A percentile compares a stretch with the other conserved stretches of the same genome.
Evolutionary conservation across 2,797 vertebrate species (phyloP).

Genomic region (Pristis pectinata): DNA sequence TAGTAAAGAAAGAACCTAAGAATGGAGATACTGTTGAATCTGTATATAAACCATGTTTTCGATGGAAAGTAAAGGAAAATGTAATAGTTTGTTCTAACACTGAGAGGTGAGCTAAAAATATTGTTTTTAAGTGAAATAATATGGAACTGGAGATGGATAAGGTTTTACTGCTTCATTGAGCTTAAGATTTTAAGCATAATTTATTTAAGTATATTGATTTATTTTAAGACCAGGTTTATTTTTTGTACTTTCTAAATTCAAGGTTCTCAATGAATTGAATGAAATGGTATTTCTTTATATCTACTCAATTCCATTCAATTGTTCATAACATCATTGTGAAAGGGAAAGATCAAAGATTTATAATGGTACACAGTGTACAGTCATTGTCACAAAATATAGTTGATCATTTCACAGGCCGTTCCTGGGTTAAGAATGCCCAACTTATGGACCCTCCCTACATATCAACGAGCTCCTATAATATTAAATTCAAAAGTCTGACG

Average conservation of each 20-base stretch:
- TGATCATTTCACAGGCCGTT: too few relatives aligned
- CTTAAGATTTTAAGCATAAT: neutral
- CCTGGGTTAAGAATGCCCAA: too few relatives aligned
- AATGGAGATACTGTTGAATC: neutral
- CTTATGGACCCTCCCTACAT: too few relatives aligned
- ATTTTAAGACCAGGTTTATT: neutral
- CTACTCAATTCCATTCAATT: neutral
- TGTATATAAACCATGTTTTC: neutral
- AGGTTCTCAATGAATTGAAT: neutral
- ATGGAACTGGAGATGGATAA: neutral
- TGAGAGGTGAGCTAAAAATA: neutral
- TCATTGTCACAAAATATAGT: neutral
- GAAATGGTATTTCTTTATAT: neutral
- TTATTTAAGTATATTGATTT: neutral
- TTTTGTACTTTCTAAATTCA: neutral
- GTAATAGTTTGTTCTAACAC: neutral
- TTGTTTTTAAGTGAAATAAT: neutral
- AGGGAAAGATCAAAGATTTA: neutral
- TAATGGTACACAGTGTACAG: neutral
- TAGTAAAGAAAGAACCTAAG: conserved; percentile 16
- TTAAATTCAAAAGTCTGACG: too few relatives aligned
- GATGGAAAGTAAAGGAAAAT: conserved; percentile 8
- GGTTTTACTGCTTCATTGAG: neutral
- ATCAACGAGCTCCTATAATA: too few relatives aligned
- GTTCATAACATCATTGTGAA: neutral